Base-by-base conservation (phyloP, 2,888 invertebrate genomes). In the Callosobruchus maculatus region DNA sequence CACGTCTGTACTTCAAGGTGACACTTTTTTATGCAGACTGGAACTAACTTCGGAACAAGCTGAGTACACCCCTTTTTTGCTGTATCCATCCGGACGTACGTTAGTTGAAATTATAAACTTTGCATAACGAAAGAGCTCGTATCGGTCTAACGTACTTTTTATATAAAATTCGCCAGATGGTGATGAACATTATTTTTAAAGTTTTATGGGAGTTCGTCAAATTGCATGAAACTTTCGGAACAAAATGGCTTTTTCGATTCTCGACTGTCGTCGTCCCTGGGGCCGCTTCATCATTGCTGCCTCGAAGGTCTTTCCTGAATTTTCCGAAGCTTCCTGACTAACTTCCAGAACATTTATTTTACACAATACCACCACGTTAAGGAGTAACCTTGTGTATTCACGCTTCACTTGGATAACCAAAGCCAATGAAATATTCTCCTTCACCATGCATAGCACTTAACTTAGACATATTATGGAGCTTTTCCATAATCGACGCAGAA, bases 171-270 rank as follows among this genome's bases (percentile, higher is more conserved):
- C 77, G 76, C 74, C 75, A 49, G 77, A 75, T 77, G 80, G 78
- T 81, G 78, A 80, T 78, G 78, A 81, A 78, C 77, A 78, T 75
- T 79, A 78, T 80, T 78, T 78, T 80, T 78, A 77, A 79, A 80
- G 77, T 80, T 80, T 80, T 77, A 79, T 79, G 76, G 78, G 78
- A 78, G 78, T 80, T 79, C 78, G 78, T 79, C 78, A 78, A 79
- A 80, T 80, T 80, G 79, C 77, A 77, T 76, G 75, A 78, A 80
- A 80, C 78, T 80, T 80, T 76, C 68, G 2, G 74, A 70, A 75
- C 74, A 77, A 78, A 78, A 77, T 77, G 78, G 78, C 80, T 77
- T 79, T 80, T 79, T 78, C 77, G 75, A 78, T 78, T 78, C 76
- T 78, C 75, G 72, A 74, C 73, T 77, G 78, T 74, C 72, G 78